Conservation (phyloP, 2,797 vertebrate species). For the Perodicticus potto region DNA sequence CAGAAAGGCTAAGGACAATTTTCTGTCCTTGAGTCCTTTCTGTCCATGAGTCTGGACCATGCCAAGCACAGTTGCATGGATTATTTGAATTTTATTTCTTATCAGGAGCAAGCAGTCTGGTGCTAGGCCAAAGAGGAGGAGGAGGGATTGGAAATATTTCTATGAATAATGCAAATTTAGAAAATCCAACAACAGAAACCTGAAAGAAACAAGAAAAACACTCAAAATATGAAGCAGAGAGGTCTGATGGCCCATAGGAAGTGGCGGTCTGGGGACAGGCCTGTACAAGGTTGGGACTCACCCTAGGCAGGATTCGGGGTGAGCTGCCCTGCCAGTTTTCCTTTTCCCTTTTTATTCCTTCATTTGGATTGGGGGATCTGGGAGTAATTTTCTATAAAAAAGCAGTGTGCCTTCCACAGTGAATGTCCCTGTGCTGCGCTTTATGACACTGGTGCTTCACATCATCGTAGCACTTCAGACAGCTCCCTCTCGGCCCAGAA, state of each 20-base stretch:
- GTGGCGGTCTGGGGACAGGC: not conserved
- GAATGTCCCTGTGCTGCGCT: too few relatives aligned
- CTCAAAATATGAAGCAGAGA: not conserved
- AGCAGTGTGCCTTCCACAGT: not conserved
- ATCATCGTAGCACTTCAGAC: not conserved
- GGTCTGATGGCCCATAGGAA: too few relatives aligned
- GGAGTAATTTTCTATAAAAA: not conserved
- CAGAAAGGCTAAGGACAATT: not conserved
- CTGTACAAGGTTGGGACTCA: not conserved
- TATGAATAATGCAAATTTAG: not conserved
- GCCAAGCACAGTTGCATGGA: not conserved
- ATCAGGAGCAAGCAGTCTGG: not conserved
- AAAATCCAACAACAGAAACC: not conserved
- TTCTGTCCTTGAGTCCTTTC: not conserved
- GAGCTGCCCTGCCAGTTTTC: too few relatives aligned
- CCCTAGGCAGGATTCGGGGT: not conserved
- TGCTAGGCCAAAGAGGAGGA: not conserved
- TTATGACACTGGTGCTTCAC: rapidly evolving
- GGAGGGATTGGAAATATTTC: not conserved
- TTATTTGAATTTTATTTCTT: not conserved
- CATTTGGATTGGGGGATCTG: not conserved
- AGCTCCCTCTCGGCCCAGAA: rapidly evolving
- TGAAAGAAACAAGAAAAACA: not conserved
- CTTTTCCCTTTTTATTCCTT: not conserved
- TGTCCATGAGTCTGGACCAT: not conserved